Base-by-base conservation (phyloP, 2,888 invertebrate genomes). In the Strigamia maritima region DNA sequence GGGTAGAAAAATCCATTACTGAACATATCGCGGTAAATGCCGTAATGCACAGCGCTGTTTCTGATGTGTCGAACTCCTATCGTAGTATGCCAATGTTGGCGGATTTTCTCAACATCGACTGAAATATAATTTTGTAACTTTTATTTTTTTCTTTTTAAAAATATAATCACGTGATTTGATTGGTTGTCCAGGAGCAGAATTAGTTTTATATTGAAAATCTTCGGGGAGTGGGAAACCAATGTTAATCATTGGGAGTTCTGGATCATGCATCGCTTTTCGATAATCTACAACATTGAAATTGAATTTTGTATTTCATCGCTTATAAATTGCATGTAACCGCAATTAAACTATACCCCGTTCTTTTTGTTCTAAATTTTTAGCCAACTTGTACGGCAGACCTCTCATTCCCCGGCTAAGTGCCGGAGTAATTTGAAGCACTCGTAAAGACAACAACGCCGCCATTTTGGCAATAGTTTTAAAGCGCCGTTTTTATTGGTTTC, bases 21-120 rank as follows among this genome's bases (percentile, higher is more conserved):
- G 88, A 93, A 98, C 79, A 98, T 88, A 88, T 97, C 92, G 82
- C 92, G 88, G 86, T 90, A 98, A 70, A 98, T 88, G 2, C 92
- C 92, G 88, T 94, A 97, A 86, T 98, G 97, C 76, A 94, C 91
- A 0, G 94, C 95, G 80, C 94, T 88, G 82, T 86, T 87, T 83
- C 90, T 90, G 75, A 92, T 89, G 80, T 94, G 92, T 49, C 86
- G 83, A 6, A 92, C 91, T 10, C 86, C 85, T n/a, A 70, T 79
- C 12, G 90, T 16, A 8, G 16, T 26, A 2, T 22, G 31, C 78
- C 78, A 78, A 3, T n/a, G 8, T 31, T 6, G 6, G 3, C 78
- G 31, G 12, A 78, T 60, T 35, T 78, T 60, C 28, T 60, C 65
- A 26, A 78, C 8, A 35, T 60, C 28, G 26, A 78, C 65, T 77